Conservation (phyloP, 35 echinoderm and acorn worm species). For the Chiridota heheva region DNA sequence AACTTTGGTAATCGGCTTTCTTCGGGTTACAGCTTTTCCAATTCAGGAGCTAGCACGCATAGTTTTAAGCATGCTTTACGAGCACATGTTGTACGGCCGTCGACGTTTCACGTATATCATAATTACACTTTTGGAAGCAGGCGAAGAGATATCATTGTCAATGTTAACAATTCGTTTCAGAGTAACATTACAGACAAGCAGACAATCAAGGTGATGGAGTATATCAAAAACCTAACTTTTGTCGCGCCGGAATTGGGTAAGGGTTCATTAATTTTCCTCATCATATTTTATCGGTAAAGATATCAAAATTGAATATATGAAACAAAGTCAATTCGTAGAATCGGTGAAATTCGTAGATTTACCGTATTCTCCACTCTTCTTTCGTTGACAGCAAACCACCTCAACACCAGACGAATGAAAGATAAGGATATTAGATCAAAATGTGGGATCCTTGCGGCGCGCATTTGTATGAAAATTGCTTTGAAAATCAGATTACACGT, state of each 20-base stretch:
- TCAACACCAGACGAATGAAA: too few species aligned
- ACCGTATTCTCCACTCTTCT: not conserved
- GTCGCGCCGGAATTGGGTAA: conserved; percentile 63
- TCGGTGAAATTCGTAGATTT: not conserved
- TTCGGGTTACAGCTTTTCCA: conserved; percentile 47
- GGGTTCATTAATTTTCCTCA: not conserved
- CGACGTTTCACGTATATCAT: conserved; percentile 76
- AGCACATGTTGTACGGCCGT: conserved; percentile 81
- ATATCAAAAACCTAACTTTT: conserved; percentile 51
- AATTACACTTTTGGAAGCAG: conserved; percentile 68
- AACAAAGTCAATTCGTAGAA: not conserved
- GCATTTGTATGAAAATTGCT: too few species aligned
- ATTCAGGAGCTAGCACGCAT: conserved; percentile 54
- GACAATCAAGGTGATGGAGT: conserved; percentile 64
- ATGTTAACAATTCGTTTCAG: conserved; percentile 49
- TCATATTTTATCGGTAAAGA: not conserved
- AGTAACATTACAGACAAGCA: conserved; percentile 46
- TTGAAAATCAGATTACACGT: too few species aligned
- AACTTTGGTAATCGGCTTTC: conserved; percentile 52
- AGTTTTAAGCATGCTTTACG: conserved; percentile 65
- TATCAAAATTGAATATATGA: not conserved
- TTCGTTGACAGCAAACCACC: not conserved
- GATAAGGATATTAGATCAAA: too few species aligned
- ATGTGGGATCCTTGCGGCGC: too few species aligned
- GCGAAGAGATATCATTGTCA: conserved; percentile 54